Evolutionary conservation across 2,888 invertebrate genomes (phyloP), one percentile per base, ranked within the genome.

Genomic region (Argyra leucocephala): DNA sequence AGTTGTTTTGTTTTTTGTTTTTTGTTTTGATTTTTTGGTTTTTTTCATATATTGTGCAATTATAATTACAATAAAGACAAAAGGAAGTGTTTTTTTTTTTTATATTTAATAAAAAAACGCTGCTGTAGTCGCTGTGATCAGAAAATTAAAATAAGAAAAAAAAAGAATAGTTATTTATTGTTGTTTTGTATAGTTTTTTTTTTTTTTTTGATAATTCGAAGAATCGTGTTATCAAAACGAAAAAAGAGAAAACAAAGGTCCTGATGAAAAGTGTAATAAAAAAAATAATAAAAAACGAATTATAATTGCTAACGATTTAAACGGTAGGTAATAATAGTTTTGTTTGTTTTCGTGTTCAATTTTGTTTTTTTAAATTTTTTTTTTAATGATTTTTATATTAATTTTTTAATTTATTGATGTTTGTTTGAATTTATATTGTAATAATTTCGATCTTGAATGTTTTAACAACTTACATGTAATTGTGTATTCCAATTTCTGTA

Each of bases 231-330:
- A 26, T 26, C 31, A 7, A 2, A 1, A 12, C 18, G 18, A 15
- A 48, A 48, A 18, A 48, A 18, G 48, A 18, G 18, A 48, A 31
- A n/a, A 48, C 48, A 15, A 15, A 48, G 48, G 48, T 48, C 48
- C 48, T 48, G 48, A 48, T 48, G 48, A 48, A 48, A 48, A 48
- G 48, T 48, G 48, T 48, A 48, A 48, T 48, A 48, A 48, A 48
- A 48, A 48, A 31, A 9, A 15, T 48, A 18, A 18, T 48, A 48
- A 48, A 15, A 48, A 18, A 18, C 18, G 48, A 2, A 48, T 18
- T 12, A 48, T 18, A 48, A 9, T 18, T 15, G 5, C 4, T 18
- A 48, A n/a, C 15, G 48, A 18, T 48, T 48, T 48, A 18, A 48
- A 48, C 48, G 48, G 48, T 48, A 48, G 18, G n/a, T n/a, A n/a